Evolutionary conservation across 2,888 invertebrate genomes (phyloP).

Genomic region (Linyphia triangularis): DNA sequence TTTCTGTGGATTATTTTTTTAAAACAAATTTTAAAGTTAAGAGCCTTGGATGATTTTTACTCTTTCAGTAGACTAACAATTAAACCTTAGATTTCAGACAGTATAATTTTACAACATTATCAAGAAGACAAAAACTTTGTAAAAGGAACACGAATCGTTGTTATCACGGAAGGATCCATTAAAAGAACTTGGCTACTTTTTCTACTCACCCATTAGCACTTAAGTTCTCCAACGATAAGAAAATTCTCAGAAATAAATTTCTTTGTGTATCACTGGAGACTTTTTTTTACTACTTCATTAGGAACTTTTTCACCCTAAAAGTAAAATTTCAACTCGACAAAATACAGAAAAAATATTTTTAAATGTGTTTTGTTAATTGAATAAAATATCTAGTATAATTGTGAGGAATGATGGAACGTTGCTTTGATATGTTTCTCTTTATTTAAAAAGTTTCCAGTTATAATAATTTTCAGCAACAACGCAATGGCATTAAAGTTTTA

Average conservation of each 20-base stretch:
- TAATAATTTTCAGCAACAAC: too few species aligned
- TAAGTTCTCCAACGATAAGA: background rate
- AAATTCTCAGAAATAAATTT: slow-evolving; percentile 1
- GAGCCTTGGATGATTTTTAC: too few species aligned
- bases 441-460: too few species aligned
- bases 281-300: background rate
- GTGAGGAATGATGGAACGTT: background rate
- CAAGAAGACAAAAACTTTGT: background rate
- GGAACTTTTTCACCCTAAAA: background rate
- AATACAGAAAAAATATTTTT: background rate
- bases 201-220: slow-evolving; percentile 10
- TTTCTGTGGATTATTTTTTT: too few species aligned
- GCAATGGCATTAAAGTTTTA: too few species aligned
- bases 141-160: background rate
- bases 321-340: background rate
- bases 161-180: background rate
- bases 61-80: too few species aligned
- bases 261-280: background rate
- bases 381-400: background rate
- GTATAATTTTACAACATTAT: background rate
- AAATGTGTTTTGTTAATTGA: background rate
- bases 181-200: slow-evolving; percentile 13
- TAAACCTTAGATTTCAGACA: background rate
- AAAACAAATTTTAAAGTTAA: too few species aligned
- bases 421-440: too few species aligned